Evolutionary conservation across 2,797 vertebrate genomes (phyloP).

Genomic region (Manis javanica): DNA sequence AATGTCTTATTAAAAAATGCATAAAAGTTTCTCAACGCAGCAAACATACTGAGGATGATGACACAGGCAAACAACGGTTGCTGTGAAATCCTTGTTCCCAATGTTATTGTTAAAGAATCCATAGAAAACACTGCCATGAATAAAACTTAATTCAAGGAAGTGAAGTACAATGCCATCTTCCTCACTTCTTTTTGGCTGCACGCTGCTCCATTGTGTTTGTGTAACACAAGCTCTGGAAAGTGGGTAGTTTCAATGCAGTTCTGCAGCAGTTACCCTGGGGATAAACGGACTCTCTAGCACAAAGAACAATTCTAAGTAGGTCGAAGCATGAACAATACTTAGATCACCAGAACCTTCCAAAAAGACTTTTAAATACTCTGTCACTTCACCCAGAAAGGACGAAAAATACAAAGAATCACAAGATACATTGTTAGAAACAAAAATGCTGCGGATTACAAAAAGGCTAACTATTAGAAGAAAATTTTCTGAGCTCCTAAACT

Average conservation of each 20-base stretch:
- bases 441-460: neutral
- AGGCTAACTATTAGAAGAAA: neutral
- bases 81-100: neutral
- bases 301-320: slow-evolving; percentile 60
- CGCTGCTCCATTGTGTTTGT: slow-evolving; percentile 37
- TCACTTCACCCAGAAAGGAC: slow-evolving; percentile 33
- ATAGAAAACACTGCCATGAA: slow-evolving; percentile 21
- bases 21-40: neutral
- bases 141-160: slow-evolving; percentile 67
- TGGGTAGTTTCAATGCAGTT: neutral
- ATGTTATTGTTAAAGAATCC: slow-evolving; percentile 32
- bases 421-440: slow-evolving; percentile 11
- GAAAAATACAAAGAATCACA: slow-evolving; percentile 39
- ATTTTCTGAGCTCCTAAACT: neutral
- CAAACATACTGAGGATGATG: neutral
- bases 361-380: neutral
- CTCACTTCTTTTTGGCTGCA: slow-evolving; percentile 42
- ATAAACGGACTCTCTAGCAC: neutral
- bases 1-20: neutral
- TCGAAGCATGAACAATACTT: slow-evolving; percentile 27
- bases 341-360: slow-evolving; percentile 44
- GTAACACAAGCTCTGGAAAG: slow-evolving; percentile 21
- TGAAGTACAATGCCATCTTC: slow-evolving; percentile 55
- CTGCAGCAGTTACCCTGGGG: slow-evolving; percentile 4
- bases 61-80: neutral